Evolutionary conservation across 2,113 vertebrate genomes (phyloP).

Genomic region (Phocoena sinus): DNA sequence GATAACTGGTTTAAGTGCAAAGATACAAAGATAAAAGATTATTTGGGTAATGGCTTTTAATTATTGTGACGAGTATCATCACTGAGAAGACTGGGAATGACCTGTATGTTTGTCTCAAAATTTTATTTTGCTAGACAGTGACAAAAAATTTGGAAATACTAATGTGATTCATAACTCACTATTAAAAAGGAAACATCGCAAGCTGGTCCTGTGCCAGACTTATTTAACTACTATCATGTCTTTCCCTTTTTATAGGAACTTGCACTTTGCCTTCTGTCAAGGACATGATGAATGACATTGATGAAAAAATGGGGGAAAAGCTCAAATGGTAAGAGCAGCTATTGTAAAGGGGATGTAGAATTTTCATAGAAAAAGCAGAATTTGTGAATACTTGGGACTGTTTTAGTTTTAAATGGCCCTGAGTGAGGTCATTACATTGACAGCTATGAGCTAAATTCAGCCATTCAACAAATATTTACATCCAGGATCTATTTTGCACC

Average conservation of each 20-base stretch:
- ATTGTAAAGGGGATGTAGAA: background rate
- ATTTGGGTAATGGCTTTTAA: background rate
- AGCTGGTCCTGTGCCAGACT: background rate
- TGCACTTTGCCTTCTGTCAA: conserved; percentile 78
- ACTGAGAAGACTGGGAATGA: background rate
- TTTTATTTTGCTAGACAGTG: background rate
- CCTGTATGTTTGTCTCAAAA: background rate
- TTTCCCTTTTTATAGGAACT: conserved; percentile 75
- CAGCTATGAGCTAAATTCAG: background rate
- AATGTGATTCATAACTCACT: background rate
- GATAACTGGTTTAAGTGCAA: background rate
- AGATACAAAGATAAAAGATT: background rate
- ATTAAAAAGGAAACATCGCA: background rate
- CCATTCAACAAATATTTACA: background rate
- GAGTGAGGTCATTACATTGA: background rate
- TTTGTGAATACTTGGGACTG: background rate
- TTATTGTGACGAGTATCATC: background rate
- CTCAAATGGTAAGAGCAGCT: conserved; percentile 77
- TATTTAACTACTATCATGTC: background rate
- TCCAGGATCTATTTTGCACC: background rate
- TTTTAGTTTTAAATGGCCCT: background rate
- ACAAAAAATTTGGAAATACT: background rate
- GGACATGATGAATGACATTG: conserved; percentile 82
- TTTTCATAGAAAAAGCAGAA: background rate
- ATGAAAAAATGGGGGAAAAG: conserved; percentile 78